These are phyloP conservation scores for Epinephelus cyanopodus DNA, from an alignment of 2,113 vertebrate genomes.

Conservation along the genomic window DNA sequence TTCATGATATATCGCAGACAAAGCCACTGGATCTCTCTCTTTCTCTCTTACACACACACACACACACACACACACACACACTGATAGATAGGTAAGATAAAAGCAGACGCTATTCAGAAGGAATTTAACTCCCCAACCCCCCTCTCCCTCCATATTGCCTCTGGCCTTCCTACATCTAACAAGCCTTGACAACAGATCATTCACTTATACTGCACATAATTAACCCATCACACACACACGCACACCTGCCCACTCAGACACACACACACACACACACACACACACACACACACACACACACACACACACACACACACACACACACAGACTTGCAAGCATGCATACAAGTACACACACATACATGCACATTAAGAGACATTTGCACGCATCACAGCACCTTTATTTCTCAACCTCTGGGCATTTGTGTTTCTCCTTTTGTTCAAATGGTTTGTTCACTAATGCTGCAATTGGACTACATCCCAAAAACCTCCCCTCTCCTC, in stretches of 20 bases:
- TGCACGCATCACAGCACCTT: slow-evolving; percentile 49
- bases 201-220: slow-evolving; percentile 84
- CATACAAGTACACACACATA: slow-evolving; percentile 24
- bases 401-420: slow-evolving; percentile 57
- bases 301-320: slow-evolving; percentile 12
- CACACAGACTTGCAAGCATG: slow-evolving; percentile 33
- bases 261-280: slow-evolving; percentile 68
- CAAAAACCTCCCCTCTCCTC: slow-evolving; percentile 58
- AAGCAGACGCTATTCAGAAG: slow-evolving; percentile 82
- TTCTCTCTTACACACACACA: slow-evolving; percentile 45
- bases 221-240: slow-evolving; percentile 80
- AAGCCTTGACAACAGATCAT: slow-evolving; percentile 84
- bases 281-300: slow-evolving; percentile 28
- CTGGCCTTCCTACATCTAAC: slow-evolving; percentile 83
- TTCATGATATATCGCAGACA: slow-evolving; percentile 48
- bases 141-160: slow-evolving; percentile 73
- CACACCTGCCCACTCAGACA: slow-evolving; percentile 26
- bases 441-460: slow-evolving; percentile 72
- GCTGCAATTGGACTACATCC: slow-evolving; percentile 69
- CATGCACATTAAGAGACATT: slow-evolving; percentile 61
- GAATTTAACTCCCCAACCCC: slow-evolving; percentile 80
- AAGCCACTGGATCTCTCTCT: slow-evolving; percentile 31
- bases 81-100: slow-evolving; percentile 84
- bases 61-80: slow-evolving; percentile 44
- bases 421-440: slow-evolving; percentile 53